These are phyloP conservation scores for Eumaeus atala DNA, from an alignment of 1,140 invertebrate species.

Conservation along the genomic window DNA sequence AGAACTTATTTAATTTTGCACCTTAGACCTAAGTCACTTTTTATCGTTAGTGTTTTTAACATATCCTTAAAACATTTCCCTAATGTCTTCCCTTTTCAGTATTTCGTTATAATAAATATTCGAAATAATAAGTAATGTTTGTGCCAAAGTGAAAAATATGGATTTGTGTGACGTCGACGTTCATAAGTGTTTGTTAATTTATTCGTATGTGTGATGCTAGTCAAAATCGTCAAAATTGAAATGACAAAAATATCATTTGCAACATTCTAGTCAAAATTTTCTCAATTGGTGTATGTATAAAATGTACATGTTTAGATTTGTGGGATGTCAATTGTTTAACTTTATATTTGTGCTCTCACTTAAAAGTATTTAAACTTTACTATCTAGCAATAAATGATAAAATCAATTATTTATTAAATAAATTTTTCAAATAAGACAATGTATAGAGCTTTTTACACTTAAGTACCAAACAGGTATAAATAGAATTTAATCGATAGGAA, in stretches of 20 bases:
- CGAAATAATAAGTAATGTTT: constrained; percentile 35
- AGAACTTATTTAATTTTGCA: constrained; percentile 51
- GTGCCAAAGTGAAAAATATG: constrained; percentile 57
- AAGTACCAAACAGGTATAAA: constrained; percentile 65
- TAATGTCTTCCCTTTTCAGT: constrained; percentile 63
- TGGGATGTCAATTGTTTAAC: constrained; percentile 41
- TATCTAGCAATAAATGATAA: constrained; percentile 67
- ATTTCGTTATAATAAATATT: constrained; percentile 48
- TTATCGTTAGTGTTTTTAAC: constrained; percentile 53
- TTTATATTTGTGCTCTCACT: constrained; percentile 54
- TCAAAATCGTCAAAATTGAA: constrained; percentile 60
- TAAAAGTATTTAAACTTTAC: constrained; percentile 44
- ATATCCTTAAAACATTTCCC: constrained; percentile 62
- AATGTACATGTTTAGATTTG: constrained; percentile 41
- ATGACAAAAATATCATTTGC: constrained; percentile 49
- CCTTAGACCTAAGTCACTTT: constrained; percentile 54
- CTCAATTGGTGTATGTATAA: constrained; percentile 39
- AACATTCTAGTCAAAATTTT: constrained; percentile 66
- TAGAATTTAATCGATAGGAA: constrained; percentile 58
- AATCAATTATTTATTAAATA: constrained; percentile 70
- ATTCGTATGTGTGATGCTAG: constrained; percentile 51
- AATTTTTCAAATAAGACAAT: constrained; percentile 60
- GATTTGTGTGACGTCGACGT: constrained; percentile 35
- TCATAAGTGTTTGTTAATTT: constrained; percentile 26
- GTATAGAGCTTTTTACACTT: constrained; percentile 72